Conservation (phyloP, 2,888 invertebrate genomes). For the Pilophorus perplexus region DNA sequence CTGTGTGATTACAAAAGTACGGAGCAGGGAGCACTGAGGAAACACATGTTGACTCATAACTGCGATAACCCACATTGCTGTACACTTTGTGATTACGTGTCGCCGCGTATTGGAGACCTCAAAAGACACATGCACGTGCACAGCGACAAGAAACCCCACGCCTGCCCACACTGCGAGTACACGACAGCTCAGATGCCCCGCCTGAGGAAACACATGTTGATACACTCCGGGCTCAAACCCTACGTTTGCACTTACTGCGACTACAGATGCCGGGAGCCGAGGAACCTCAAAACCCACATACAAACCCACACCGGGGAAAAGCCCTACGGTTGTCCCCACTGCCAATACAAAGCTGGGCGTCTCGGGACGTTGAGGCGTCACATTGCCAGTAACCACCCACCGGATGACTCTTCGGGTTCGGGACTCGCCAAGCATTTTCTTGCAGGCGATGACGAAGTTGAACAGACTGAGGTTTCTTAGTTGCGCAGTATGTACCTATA, state of each 20-base stretch:
- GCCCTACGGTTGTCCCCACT: conserved; percentile 8
- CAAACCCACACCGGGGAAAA: conserved; percentile 3
- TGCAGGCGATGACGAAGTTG: not conserved
- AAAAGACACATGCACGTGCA: conserved; percentile 14
- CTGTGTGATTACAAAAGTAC: conserved; percentile 1
- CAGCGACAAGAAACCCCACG: conserved; percentile 2
- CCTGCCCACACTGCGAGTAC: conserved; percentile 3
- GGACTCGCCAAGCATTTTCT: not conserved
- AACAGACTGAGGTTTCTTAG: too few species aligned
- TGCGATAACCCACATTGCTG: conserved; percentile 1
- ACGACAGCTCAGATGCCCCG: not conserved
- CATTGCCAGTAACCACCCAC: not conserved
- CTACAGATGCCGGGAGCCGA: conserved; percentile 3
- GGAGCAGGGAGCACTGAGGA: not conserved
- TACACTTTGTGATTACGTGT: not conserved
- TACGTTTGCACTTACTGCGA: conserved; percentile 8
- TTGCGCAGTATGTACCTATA: too few species aligned
- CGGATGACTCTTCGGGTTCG: too few species aligned
- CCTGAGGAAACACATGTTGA: conserved; percentile 9
- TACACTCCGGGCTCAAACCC: conserved; percentile 7
- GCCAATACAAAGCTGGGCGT: conserved; percentile 7
- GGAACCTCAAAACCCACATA: conserved; percentile 14
- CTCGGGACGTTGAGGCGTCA: not conserved
- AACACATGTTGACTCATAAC: conserved; percentile 4
- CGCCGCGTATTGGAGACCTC: not conserved